Percentiles rank a stretch among this genome's conserved stretches.
phyloP scores from a whole-genome alignment of 2,113 vertebrate genomes.

The Peucedramus taeniatus region DNA sequence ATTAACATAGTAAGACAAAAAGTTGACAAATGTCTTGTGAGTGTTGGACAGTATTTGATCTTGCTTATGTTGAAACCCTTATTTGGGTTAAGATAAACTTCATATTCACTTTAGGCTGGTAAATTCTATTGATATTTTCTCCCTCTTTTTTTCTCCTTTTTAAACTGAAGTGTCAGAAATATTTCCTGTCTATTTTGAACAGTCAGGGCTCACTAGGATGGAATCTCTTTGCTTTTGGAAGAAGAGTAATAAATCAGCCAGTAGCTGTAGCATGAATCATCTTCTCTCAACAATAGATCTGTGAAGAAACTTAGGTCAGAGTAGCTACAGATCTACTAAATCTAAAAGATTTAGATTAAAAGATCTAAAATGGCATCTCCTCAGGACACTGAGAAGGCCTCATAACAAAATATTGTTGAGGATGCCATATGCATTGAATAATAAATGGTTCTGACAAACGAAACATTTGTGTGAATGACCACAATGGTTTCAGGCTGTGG shows the following conservation, averaged over 20 bases:
- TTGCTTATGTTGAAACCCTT: background rate
- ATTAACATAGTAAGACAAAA: background rate
- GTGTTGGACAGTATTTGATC: background rate
- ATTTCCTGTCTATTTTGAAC: background rate
- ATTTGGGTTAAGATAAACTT: background rate
- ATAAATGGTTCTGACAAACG: background rate
- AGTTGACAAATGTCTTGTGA: background rate
- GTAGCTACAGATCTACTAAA: background rate
- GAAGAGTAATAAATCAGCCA: background rate
- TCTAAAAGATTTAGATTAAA: too few species aligned
- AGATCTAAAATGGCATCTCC: background rate
- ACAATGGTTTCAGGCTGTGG: background rate
- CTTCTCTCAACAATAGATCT: background rate
- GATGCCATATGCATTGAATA: background rate
- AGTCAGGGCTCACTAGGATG: background rate
- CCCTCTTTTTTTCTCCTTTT: background rate
- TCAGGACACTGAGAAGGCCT: background rate
- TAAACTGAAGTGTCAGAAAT: background rate
- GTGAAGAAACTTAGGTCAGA: background rate
- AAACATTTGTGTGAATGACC: background rate
- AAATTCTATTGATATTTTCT: background rate
- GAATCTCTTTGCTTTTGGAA: background rate
- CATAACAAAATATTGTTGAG: background rate
- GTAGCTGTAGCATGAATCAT: background rate
- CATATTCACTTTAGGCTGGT: background rate